Conservation (phyloP, 2,888 invertebrate genomes). For the Stenodera caucasica region DNA sequence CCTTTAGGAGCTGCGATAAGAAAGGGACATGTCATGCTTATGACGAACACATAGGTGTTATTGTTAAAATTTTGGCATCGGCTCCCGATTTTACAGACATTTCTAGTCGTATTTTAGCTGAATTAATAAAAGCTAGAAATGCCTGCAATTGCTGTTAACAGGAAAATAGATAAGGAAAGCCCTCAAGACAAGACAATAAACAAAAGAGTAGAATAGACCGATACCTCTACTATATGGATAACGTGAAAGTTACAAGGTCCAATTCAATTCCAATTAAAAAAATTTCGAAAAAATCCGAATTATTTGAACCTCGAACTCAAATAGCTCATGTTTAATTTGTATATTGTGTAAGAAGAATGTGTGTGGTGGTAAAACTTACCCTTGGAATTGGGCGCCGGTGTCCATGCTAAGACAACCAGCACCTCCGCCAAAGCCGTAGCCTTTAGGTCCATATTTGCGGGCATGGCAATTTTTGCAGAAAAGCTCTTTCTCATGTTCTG, state of each 20-base stretch:
- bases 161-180: slow-evolving; percentile 53
- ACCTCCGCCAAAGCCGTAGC: slow-evolving; percentile 97
- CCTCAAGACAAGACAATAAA: slow-evolving; percentile 46
- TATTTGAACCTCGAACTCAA: not conserved
- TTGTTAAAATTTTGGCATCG: slow-evolving; percentile 41
- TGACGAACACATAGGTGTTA: slow-evolving; percentile 32
- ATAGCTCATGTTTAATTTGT: slow-evolving; percentile 9
- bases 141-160: slow-evolving; percentile 17
- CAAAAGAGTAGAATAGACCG: slow-evolving; percentile 32
- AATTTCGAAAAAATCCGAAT: not conserved
- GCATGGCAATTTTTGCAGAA: slow-evolving; percentile 98
- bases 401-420: slow-evolving; percentile 98
- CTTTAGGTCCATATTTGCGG: slow-evolving; percentile 97
- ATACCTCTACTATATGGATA: slow-evolving; percentile 31
- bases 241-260: slow-evolving; percentile 21
- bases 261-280: not conserved
- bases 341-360: not conserved
- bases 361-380: slow-evolving; percentile 66
- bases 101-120: not conserved
- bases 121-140: slow-evolving; percentile 5
- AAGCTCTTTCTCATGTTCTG: slow-evolving; percentile 95
- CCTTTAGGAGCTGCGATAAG: slow-evolving; percentile 50
- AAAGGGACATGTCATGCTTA: slow-evolving; percentile 51
- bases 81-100: slow-evolving; percentile 32
- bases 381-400: slow-evolving; percentile 85